Conservation (phyloP, 2,113 vertebrate genomes). For the Chaetops frenatus region DNA sequence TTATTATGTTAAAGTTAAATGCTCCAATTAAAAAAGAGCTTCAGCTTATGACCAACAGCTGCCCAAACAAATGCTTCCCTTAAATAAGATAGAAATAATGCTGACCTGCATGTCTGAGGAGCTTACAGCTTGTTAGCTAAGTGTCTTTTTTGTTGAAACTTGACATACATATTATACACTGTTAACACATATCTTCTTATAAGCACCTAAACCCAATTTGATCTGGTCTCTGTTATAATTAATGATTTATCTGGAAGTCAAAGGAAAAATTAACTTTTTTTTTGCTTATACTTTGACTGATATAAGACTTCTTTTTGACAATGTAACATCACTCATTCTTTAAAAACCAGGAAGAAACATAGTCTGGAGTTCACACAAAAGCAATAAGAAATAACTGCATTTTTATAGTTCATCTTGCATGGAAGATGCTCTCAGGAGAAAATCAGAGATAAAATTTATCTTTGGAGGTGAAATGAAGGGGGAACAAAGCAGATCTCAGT, state of each 20-base stretch:
- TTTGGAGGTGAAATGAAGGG: not conserved
- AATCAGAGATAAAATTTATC: not conserved
- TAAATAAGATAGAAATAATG: not conserved
- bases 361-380: not conserved
- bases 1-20: not conserved
- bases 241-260: not conserved
- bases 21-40: not conserved
- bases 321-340: not conserved
- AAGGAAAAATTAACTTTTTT: not conserved
- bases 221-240: not conserved
- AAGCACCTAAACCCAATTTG: not conserved
- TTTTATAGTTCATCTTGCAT: not conserved
- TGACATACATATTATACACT: not conserved
- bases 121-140: not conserved
- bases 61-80: not conserved
- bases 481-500: not conserved
- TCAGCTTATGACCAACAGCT: not conserved
- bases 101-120: not conserved
- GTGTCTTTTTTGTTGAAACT: not conserved
- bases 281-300: not conserved
- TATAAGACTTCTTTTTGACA: not conserved
- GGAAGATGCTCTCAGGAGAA: not conserved
- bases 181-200: not conserved
- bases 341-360: not conserved
- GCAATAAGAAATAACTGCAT: not conserved